phyloP scores from a whole-genome alignment of 2,113 vertebrate genomes.

The Murina feae region DNA sequence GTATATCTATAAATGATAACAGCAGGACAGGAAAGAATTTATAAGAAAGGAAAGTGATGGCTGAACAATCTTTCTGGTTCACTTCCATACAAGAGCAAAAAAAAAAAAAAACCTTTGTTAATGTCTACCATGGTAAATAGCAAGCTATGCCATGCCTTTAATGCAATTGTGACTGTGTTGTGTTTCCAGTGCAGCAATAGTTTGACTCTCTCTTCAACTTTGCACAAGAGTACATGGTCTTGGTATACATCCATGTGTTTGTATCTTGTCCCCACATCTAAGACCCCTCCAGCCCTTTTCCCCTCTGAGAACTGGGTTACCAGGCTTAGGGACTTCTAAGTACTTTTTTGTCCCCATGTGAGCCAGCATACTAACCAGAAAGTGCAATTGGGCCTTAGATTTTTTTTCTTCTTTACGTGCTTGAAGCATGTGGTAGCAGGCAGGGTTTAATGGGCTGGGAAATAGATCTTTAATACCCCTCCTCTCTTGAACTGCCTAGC shows the following conservation, averaged over 20 bases:
- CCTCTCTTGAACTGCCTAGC: neutral
- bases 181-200: neutral
- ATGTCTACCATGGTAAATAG: neutral
- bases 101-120: conserved; percentile 20
- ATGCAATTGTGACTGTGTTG: neutral
- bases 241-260: neutral
- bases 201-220: neutral
- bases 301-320: neutral
- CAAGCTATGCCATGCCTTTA: neutral
- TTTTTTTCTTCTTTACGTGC: neutral
- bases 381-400: neutral
- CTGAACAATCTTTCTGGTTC: neutral
- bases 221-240: neutral
- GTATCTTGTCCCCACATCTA: neutral
- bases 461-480: neutral
- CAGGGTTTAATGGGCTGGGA: neutral
- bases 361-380: neutral
- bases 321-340: neutral
- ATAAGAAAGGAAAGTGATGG: neutral
- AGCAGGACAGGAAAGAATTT: neutral
- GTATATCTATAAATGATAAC: neutral
- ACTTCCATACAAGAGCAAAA: neutral
- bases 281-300: neutral
- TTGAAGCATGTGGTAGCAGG: neutral
- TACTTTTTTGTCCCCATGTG: neutral